These are phyloP conservation scores for Copsychus sechellarum DNA, from an alignment of 2,113 vertebrate species.

Conservation along the genomic window DNA sequence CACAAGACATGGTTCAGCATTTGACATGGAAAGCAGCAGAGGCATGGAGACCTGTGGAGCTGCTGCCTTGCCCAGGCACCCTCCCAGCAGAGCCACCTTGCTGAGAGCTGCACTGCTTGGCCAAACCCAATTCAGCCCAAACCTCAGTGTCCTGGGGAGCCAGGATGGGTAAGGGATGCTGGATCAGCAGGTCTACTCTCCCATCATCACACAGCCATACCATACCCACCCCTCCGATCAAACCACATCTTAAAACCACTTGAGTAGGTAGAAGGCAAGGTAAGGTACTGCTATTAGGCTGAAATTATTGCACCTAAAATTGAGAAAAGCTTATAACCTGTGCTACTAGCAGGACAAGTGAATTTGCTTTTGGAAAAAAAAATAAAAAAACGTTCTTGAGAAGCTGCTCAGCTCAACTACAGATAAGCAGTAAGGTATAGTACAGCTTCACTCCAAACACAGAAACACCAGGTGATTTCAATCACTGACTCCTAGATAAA, in stretches of 20 bases:
- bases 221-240: not conserved
- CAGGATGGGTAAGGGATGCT: not conserved
- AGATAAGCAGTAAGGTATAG: not conserved
- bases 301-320: not conserved
- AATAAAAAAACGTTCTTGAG: not conserved
- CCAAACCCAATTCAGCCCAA: not conserved
- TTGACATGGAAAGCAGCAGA: not conserved
- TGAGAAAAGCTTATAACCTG: not conserved
- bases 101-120: fast-evolving
- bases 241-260: not conserved
- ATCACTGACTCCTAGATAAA: conserved; percentile 10
- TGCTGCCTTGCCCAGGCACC: not conserved
- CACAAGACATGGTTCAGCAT: not conserved
- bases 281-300: not conserved
- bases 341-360: not conserved
- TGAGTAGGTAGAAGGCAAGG: not conserved
- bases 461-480: conserved; percentile 6
- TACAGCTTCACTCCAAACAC: not conserved
- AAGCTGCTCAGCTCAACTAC: not conserved
- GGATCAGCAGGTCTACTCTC: not conserved
- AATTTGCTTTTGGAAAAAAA: not conserved
- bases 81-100: not conserved
- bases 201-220: not conserved
- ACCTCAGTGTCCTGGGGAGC: not conserved
- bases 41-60: not conserved